A percentile compares a stretch with the other conserved stretches of the same genome.
Evolutionary conservation across 2,797 vertebrate genomes (phyloP).

Genomic region (Oceanodroma leucorhoa): DNA sequence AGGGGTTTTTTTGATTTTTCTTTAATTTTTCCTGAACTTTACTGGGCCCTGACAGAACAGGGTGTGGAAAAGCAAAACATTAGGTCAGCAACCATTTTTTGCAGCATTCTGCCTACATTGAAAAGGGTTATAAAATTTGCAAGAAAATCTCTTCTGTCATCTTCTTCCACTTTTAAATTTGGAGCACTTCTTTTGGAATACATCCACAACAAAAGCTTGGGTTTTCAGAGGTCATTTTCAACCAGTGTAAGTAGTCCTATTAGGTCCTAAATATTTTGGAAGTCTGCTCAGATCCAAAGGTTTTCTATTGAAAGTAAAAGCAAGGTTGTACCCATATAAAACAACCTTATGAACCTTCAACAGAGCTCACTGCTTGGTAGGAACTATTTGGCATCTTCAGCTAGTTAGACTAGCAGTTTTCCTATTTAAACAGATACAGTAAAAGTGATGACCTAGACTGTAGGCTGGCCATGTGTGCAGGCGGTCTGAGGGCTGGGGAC

Average conservation of each 20-base stretch:
- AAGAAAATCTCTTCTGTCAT: background rate
- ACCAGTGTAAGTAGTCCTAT: background rate
- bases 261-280: background rate
- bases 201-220: background rate
- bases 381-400: background rate
- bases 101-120: background rate
- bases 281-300: background rate
- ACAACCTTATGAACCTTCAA: background rate
- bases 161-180: background rate
- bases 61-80: background rate
- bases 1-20: fast-evolving
- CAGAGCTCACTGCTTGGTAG: background rate
- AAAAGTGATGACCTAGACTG: background rate
- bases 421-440: background rate
- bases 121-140: background rate
- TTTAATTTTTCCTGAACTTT: background rate
- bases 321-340: background rate
- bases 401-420: background rate
- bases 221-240: background rate
- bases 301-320: background rate
- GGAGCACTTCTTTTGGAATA: background rate
- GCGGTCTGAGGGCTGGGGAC: background rate
- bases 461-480: background rate
- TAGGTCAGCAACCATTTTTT: background rate
- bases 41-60: background rate